These are phyloP conservation scores for Cercopithecus mona DNA, from an alignment of 2,113 vertebrate species.

Conservation along the genomic window DNA sequence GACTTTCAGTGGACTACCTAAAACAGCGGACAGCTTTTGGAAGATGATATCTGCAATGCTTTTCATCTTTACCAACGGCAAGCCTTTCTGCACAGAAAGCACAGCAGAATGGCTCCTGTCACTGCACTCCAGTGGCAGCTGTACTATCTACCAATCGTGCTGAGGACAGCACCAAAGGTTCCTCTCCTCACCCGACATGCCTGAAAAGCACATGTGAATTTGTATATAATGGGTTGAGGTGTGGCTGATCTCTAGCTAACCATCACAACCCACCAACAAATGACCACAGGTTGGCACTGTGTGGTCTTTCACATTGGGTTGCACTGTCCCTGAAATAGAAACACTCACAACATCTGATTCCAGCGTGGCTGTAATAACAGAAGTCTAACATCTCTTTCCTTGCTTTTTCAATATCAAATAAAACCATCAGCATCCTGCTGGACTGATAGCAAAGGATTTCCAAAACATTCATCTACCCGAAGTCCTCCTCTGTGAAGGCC, in stretches of 20 bases:
- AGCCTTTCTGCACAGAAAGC: conserved; percentile 39
- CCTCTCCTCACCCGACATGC: background rate
- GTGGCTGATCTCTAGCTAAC: background rate
- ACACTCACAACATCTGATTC: background rate
- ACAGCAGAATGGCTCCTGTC: background rate
- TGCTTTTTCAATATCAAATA: background rate
- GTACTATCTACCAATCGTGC: background rate
- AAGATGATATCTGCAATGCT: background rate
- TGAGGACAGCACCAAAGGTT: background rate
- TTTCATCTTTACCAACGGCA: background rate
- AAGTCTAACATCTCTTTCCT: background rate
- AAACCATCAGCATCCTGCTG: background rate
- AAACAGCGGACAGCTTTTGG: conserved; percentile 43
- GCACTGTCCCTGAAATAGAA: background rate
- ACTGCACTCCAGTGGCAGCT: background rate
- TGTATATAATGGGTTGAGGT: too few species aligned
- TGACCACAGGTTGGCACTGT: background rate
- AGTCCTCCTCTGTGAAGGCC: background rate
- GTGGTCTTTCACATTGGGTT: background rate
- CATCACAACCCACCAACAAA: background rate
- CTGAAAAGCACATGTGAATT: background rate
- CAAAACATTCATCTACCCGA: background rate
- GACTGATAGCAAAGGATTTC: background rate
- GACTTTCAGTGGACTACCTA: conserved; percentile 27
- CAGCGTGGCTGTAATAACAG: background rate